Conservation (phyloP, 2,797 vertebrate genomes). For the Oreonectes daqikongensis region DNA sequence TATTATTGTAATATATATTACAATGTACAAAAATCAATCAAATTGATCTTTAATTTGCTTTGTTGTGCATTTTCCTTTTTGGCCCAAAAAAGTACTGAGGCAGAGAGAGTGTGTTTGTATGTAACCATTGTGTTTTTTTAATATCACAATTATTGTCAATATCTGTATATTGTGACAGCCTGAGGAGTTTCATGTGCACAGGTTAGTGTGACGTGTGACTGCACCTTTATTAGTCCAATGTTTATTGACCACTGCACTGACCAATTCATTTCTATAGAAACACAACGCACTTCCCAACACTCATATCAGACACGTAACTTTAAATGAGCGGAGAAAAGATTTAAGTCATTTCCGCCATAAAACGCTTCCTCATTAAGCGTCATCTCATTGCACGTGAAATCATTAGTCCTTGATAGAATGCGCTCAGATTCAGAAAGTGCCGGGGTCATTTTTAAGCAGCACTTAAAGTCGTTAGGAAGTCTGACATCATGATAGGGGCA, state of each 20-base stretch:
- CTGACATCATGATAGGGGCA: constrained; percentile 56
- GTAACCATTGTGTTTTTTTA: no score
- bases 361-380: constrained; percentile 45
- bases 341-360: constrained; percentile 39
- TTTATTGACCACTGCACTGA: neutral
- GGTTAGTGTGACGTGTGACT: no score
- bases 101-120: no score
- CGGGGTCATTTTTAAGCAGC: constrained; percentile 51
- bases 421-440: constrained; percentile 37
- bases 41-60: no score
- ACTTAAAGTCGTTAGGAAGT: constrained; percentile 54
- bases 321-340: constrained; percentile 21
- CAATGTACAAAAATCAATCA: no score
- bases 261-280: neutral
- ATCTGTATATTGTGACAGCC: no score
- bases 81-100: no score
- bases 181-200: no score
- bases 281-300: constrained; percentile 19
- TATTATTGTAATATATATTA: no score
- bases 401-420: constrained; percentile 44
- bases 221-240: neutral
- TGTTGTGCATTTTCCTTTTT: no score
- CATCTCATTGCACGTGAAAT: constrained; percentile 47
- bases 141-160: no score
- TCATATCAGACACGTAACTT: constrained; percentile 19